These are phyloP conservation scores for Hypolimnas misippus DNA, from an alignment of 2,888 invertebrate genomes.

Conservation along the genomic window DNA sequence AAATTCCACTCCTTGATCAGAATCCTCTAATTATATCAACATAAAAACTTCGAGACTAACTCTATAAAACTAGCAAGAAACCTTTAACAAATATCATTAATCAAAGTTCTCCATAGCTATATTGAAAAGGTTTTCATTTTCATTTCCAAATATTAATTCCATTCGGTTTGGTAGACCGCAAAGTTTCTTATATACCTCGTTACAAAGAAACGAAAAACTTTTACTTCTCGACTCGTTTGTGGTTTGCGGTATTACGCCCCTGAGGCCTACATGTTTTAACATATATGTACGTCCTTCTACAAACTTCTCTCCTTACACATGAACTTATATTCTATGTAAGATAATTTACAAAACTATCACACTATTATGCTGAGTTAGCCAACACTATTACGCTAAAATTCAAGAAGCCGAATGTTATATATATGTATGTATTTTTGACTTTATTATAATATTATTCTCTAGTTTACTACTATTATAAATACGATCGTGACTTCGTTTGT, in stretches of 20 bases:
- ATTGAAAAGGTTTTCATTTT: constrained; percentile 49
- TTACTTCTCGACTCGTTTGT: constrained; percentile 64
- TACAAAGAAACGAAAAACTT: constrained; percentile 63
- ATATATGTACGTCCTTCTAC: constrained; percentile 1
- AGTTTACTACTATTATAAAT: too few species aligned
- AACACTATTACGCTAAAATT: too few species aligned
- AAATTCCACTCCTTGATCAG: too few species aligned
- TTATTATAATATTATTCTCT: too few species aligned
- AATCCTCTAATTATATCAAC: background rate
- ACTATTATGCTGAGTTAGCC: too few species aligned
- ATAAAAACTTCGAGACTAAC: background rate
- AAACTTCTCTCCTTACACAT: background rate
- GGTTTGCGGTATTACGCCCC: constrained; percentile 36
- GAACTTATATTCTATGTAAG: background rate
- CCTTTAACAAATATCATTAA: constrained; percentile 23
- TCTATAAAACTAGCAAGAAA: constrained; percentile 12
- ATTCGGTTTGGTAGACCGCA: constrained; percentile 50
- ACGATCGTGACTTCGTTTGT: too few species aligned
- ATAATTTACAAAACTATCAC: too few species aligned
- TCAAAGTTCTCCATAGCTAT: constrained; percentile 40
- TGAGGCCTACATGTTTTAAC: constrained; percentile 27
- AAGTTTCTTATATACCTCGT: constrained; percentile 55
- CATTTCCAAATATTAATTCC: constrained; percentile 38
- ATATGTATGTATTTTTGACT: too few species aligned
- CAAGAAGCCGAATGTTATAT: too few species aligned